Conservation (phyloP, 2,113 vertebrate genomes). For the Oncorhynchus tshawytscha region DNA sequence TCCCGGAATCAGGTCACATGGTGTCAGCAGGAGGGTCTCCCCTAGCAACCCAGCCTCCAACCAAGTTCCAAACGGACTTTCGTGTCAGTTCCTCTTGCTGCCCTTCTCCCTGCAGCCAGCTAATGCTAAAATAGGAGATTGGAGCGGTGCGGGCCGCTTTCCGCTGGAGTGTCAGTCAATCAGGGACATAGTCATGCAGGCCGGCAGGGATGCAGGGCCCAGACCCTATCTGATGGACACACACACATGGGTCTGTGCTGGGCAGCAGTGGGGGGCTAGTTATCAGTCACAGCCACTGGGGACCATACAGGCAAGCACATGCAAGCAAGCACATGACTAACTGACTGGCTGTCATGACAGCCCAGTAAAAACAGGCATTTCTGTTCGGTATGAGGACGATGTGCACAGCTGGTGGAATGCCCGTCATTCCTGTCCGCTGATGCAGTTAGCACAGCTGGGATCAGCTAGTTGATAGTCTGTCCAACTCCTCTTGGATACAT, state of each 20-base stretch:
- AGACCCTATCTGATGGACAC: constrained; percentile 62
- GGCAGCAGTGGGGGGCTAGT: constrained; percentile 25
- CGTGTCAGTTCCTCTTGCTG: neutral
- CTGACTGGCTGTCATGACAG: constrained; percentile 13
- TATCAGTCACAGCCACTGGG: constrained; percentile 28
- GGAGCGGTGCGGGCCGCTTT: neutral
- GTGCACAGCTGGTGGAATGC: neutral
- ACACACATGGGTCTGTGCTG: constrained; percentile 63
- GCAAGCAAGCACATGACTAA: neutral
- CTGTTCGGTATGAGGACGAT: constrained; percentile 2
- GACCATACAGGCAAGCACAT: constrained; percentile 37
- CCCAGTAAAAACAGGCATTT: constrained; percentile 37
- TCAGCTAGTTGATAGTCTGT: neutral
- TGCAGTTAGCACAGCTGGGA: constrained; percentile 1
- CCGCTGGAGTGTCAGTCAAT: neutral
- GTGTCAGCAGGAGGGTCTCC: constrained; percentile 25
- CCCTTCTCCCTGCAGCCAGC: neutral
- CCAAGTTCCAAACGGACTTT: neutral
- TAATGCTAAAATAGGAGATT: constrained; percentile 7
- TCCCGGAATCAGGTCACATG: constrained; percentile 37
- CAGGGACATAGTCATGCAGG: neutral
- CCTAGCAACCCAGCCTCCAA: constrained; percentile 43
- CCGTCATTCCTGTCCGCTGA: neutral
- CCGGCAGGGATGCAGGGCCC: neutral
- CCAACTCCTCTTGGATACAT: neutral